Evolutionary conservation across 2,888 invertebrate species (phyloP).

Genomic region (Atrina japonica): DNA sequence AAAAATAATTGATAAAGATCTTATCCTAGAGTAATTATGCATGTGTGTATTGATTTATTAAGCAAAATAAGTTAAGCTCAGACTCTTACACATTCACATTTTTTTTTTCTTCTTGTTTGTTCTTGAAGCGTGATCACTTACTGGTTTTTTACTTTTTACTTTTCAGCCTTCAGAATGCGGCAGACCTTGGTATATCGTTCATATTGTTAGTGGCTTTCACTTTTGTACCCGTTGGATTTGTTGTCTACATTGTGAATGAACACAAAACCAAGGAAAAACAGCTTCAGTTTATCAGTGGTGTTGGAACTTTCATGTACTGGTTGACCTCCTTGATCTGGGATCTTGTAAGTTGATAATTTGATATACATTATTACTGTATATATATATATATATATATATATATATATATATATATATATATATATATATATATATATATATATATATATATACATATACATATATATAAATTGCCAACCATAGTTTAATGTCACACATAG

Average conservation of each 20-base stretch:
- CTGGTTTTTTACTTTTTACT: too few relatives aligned
- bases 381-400: neutral
- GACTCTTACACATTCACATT: too few relatives aligned
- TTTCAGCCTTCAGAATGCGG: conserved; percentile 78
- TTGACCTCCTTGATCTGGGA: conserved; percentile 74
- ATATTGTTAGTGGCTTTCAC: conserved; percentile 80
- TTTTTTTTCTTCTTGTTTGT: too few relatives aligned
- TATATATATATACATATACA: too few relatives aligned
- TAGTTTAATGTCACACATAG: too few relatives aligned
- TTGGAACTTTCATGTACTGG: conserved; percentile 77
- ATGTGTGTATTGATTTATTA: too few relatives aligned
- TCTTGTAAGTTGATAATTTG: conserved; percentile 59
- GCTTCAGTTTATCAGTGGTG: conserved; percentile 79
- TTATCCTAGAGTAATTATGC: too few relatives aligned
- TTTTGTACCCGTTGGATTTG: conserved; percentile 80
- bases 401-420: neutral
- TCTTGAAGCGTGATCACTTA: too few relatives aligned
- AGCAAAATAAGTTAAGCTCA: too few relatives aligned
- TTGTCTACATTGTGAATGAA: conserved; percentile 79
- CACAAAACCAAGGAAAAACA: conserved; percentile 78
- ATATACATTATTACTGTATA: too few relatives aligned
- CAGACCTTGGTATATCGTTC: conserved; percentile 81
- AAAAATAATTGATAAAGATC: too few relatives aligned
- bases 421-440: neutral
- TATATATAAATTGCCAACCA: too few relatives aligned